phyloP scores from a whole-genome alignment of 53 echinoderm and acorn worm species.

The Crossaster papposus region DNA sequence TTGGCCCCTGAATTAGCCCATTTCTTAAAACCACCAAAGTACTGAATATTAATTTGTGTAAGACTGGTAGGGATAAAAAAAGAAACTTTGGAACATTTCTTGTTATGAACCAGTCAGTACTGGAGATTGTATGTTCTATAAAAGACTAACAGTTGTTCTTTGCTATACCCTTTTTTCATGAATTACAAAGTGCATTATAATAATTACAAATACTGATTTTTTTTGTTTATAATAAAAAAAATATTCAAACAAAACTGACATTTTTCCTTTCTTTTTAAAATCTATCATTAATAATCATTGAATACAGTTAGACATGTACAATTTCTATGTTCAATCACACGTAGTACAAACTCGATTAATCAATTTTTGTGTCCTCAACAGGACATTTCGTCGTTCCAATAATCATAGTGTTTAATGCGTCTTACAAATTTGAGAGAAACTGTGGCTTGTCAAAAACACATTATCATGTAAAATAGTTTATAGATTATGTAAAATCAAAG shows the following conservation, averaged over 20 bases:
- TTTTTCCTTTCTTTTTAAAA: neutral
- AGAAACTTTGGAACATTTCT: too few relatives aligned
- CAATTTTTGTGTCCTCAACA: neutral
- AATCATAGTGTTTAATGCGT: neutral
- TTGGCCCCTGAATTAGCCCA: neutral
- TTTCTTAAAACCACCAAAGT: neutral
- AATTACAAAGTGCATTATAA: conserved; percentile 30
- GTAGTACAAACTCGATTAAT: conserved; percentile 38
- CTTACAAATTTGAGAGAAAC: conserved; percentile 8
- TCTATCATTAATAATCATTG: conserved; percentile 24
- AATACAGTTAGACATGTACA: conserved; percentile 53
- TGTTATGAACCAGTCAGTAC: neutral
- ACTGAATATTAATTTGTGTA: neutral
- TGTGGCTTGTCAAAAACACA: neutral
- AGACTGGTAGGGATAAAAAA: too few relatives aligned
- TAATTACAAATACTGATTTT: conserved; percentile 60
- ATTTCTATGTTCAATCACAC: conserved; percentile 26
- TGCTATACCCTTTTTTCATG: neutral
- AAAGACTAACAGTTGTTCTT: neutral
- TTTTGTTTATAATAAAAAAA: conserved; percentile 32
- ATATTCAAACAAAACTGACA: conserved; percentile 30
- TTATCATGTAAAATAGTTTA: conserved; percentile 13
- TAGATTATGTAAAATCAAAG: neutral
- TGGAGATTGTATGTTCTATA: neutral
- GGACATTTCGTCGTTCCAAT: conserved; percentile 22